Evolutionary conservation across 2,888 invertebrate species (phyloP).

Genomic region (Cremastinae sp.): DNA sequence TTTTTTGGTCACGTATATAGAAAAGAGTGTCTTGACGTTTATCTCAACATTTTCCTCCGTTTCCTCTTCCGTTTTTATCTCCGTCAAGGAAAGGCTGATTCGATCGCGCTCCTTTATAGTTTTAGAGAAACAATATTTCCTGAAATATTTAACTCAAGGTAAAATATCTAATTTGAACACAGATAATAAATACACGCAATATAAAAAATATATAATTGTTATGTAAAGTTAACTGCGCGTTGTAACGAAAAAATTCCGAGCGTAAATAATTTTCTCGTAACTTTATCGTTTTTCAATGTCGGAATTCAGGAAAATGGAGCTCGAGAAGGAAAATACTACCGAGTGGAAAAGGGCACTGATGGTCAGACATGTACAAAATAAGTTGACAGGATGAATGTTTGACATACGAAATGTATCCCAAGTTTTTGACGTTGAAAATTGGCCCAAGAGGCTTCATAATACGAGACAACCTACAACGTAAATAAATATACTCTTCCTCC

Average conservation of each 20-base stretch:
- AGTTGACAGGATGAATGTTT: constrained; percentile 74
- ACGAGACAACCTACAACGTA: constrained; percentile 25
- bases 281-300: constrained; percentile 53
- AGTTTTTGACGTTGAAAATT: constrained; percentile 71
- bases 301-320: constrained; percentile 22
- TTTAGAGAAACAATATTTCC: too few relatives aligned
- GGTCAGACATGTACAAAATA: constrained; percentile 68
- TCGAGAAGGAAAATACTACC: background rate
- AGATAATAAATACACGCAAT: too few relatives aligned
- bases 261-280: constrained; percentile 25
- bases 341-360: constrained; percentile 61
- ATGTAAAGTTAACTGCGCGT: too few relatives aligned
- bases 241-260: constrained; percentile 1
- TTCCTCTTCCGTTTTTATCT: background rate
- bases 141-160: too few relatives aligned
- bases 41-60: too few relatives aligned
- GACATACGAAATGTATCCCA: constrained; percentile 71
- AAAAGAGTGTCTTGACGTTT: too few relatives aligned
- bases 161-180: too few relatives aligned
- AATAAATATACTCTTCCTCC: background rate
- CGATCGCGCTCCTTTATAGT: too few relatives aligned
- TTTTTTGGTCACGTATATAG: too few relatives aligned
- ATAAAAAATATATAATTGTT: too few relatives aligned
- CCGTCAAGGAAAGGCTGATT: background rate
- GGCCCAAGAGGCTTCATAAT: constrained; percentile 29